Evolutionary conservation across 2,888 invertebrate species (phyloP).

Genomic region (Sepiola atlantica): DNA sequence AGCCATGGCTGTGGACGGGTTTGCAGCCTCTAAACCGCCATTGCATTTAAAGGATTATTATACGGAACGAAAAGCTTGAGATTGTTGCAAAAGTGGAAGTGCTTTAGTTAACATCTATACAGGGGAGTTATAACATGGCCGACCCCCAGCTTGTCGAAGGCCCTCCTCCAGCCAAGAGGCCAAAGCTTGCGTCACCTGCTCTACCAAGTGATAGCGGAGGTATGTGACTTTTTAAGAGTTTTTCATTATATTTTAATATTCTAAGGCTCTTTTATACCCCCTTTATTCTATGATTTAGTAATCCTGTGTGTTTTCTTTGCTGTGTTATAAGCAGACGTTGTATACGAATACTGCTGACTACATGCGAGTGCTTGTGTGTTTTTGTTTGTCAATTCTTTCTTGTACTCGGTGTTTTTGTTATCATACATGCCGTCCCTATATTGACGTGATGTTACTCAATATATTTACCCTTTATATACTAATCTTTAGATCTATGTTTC

Average conservation of each 20-base stretch:
- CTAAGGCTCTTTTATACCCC: conserved; percentile 44
- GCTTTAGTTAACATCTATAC: conserved; percentile 46
- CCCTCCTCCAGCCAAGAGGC: conserved; percentile 97
- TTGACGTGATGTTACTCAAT: background rate
- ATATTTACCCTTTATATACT: background rate
- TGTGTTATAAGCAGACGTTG: conserved; percentile 47
- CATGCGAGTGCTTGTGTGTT: conserved; percentile 38
- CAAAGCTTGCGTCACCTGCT: conserved; percentile 81
- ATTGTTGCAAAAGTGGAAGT: conserved; percentile 44
- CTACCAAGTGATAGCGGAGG: conserved; percentile 67
- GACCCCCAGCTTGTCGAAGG: conserved; percentile 91
- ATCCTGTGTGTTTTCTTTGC: background rate
- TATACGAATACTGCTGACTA: background rate
- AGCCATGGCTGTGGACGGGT: conserved; percentile 44
- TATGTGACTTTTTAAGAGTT: conserved; percentile 55
- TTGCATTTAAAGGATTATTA: conserved; percentile 47
- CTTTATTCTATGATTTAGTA: background rate
- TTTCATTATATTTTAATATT: conserved; percentile 53
- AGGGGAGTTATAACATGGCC: conserved; percentile 81
- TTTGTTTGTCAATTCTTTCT: conserved; percentile 17
- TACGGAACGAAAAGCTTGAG: conserved; percentile 46
- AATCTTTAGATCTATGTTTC: background rate
- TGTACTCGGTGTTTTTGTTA: conserved; percentile 40
- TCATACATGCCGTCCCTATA: background rate
- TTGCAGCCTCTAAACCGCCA: conserved; percentile 45